A percentile compares a stretch with the other conserved stretches of the same genome.
Evolutionary conservation across 2,113 vertebrate genomes (phyloP).

Genomic region (Canis aureus): DNA sequence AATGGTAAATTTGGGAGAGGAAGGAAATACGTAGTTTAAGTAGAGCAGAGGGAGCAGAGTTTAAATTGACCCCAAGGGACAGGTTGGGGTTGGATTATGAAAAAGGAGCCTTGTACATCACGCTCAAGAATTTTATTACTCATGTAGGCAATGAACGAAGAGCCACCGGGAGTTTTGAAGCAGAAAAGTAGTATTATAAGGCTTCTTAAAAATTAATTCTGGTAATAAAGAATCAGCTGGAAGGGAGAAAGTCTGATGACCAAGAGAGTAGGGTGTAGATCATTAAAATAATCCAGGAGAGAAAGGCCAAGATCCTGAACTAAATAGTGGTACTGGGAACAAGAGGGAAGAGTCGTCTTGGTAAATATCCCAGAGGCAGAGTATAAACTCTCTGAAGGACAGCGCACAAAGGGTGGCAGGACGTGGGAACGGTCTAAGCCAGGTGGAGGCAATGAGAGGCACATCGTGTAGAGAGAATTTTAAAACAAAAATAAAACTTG

Average conservation of each 20-base stretch:
- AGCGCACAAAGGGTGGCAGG: background rate
- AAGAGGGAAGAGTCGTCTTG: background rate
- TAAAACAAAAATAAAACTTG: slow-evolving; percentile 47
- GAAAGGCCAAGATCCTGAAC: background rate
- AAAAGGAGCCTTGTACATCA: background rate
- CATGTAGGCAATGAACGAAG: background rate
- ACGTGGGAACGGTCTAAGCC: background rate
- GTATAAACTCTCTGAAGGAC: background rate
- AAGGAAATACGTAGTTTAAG: background rate
- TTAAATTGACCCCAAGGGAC: background rate
- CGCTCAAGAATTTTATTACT: background rate
- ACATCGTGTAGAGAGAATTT: slow-evolving; percentile 8
- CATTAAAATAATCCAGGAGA: background rate
- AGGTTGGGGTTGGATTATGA: background rate
- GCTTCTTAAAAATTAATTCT: slow-evolving; percentile 2
- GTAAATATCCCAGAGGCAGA: background rate
- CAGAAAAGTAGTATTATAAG: background rate
- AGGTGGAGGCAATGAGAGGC: background rate
- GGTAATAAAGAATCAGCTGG: background rate
- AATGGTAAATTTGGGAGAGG: background rate
- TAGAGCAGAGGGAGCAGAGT: background rate
- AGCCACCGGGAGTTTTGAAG: background rate
- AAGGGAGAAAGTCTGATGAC: background rate
- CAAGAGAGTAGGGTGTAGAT: background rate
- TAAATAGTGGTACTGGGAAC: background rate